Base-by-base conservation (phyloP, 2,797 vertebrate genomes). In the Apogon talboti region DNA sequence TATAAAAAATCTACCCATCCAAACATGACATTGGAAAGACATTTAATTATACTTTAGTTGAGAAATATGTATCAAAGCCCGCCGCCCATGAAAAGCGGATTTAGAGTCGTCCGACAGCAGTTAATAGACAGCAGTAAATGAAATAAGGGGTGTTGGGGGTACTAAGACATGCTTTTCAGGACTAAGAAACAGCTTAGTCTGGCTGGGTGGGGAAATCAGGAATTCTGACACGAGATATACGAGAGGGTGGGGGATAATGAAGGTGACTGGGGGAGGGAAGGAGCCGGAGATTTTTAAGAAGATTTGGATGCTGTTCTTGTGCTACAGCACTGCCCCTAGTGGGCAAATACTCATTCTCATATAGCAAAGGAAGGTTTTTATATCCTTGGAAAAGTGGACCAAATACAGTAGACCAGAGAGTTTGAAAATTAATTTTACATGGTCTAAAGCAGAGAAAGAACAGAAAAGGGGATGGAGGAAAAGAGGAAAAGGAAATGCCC, bases 121-220 rank as follows among this genome's bases (percentile, higher is more conserved):
- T 89, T 90, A 88, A 90, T 89, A 86, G 87, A 88, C 83, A 88
- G 91, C 81, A 82, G 81, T 90, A 82, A 92, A 91, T 88, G 82
- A 91, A 87, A 89, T 48, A 76, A 74, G 71, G 76, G 71, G 57
- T 82, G 78, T 30, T 66, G 47, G 69, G 79, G 79, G 52, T 69
- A 57, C 75, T 90, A 87, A 88, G 79, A 87, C 70, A 56, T 78
- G 89, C 86, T 91, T 89, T 89, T 76, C 78, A 90, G 83, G 79
- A 84, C 86, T 84, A 65, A 87, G 82, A 77, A 84, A 86, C 74
- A 76, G 91, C 84, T 92, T 89, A 89, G 81, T 74, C 53, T 78
- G 80, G 80, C 80, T 63, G 73, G 75, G 51, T 81, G 88, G 74
- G 68, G 76, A 85, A 87, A 84, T 78, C 70, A 14, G 66, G 72